Evolutionary conservation across 1,140 invertebrate genomes (phyloP).

Genomic region (Scaptomyza pallida): DNA sequence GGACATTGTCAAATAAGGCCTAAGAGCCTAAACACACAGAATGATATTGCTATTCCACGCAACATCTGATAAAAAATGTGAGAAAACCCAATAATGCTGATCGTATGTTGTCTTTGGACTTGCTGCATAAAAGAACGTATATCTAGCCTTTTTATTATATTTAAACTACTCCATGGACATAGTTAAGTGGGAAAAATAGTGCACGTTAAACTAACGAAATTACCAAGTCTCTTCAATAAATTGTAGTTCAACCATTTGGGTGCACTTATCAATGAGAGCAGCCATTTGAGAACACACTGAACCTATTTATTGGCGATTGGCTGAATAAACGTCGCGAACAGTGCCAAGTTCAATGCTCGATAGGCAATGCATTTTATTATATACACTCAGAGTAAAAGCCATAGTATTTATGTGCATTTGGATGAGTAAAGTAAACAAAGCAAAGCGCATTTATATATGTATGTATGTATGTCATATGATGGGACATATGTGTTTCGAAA

Average conservation of each 20-base stretch:
- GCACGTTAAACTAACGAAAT: neutral
- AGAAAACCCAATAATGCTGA: no score
- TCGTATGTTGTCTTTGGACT: no score
- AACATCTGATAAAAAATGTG: no score
- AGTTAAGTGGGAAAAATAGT: neutral
- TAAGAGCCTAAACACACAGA: no score
- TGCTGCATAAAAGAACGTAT: no score
- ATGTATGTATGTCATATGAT: no score
- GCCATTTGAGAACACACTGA: neutral
- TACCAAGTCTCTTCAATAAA: neutral
- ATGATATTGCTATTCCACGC: no score
- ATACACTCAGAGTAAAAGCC: neutral
- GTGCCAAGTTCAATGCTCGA: constrained; percentile 67
- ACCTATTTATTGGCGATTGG: constrained; percentile 7
- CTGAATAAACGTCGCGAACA: neutral
- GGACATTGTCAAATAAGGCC: no score
- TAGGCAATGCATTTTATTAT: constrained; percentile 36
- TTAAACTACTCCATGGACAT: neutral
- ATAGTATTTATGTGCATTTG: neutral
- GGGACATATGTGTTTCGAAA: constrained; percentile 19
- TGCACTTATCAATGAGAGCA: constrained; percentile 11
- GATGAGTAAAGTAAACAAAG: constrained; percentile 15
- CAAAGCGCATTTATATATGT: constrained; percentile 15
- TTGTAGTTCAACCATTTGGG: neutral
- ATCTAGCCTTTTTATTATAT: neutral